A percentile compares a stretch with the other conserved stretches of the same genome.
phyloP scores from a whole-genome alignment of 2,888 invertebrate genomes.

The Cryptophagus acutangulus region DNA sequence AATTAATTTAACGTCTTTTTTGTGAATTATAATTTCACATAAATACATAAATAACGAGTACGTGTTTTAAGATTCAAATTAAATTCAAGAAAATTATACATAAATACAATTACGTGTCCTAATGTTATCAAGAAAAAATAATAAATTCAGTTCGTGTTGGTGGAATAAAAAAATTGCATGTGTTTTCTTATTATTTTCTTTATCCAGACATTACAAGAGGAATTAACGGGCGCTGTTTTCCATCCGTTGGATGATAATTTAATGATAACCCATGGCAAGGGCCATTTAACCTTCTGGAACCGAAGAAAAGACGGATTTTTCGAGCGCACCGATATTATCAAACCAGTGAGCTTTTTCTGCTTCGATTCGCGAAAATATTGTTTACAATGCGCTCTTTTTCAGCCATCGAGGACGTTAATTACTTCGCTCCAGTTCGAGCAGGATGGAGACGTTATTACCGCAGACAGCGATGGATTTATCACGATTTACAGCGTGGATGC shows the following conservation, averaged over 20 bases:
- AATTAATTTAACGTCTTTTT: no score
- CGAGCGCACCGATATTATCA: constrained; percentile 82
- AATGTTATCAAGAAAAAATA: background rate
- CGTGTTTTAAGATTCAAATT: no score
- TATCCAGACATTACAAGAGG: constrained; percentile 77
- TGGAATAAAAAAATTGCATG: constrained; percentile 5
- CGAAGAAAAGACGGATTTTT: constrained; percentile 86
- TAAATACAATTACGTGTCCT: background rate
- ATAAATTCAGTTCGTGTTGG: constrained; percentile 4
- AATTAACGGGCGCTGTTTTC: constrained; percentile 82
- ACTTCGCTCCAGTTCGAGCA: constrained; percentile 86
- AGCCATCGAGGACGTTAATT: constrained; percentile 79
- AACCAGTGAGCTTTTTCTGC: constrained; percentile 64
- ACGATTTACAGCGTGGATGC: constrained; percentile 87
- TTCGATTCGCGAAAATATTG: no score
- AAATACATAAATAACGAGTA: no score
- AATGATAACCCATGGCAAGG: constrained; percentile 85
- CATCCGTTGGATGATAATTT: constrained; percentile 89
- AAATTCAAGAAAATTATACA: no score
- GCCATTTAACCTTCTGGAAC: constrained; percentile 90
- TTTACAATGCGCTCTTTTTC: no score
- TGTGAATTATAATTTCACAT: no score
- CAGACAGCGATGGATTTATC: constrained; percentile 87
- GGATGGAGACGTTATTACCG: constrained; percentile 88
- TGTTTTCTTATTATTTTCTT: constrained; percentile 3